Conservation (phyloP, 2,888 invertebrate genomes). For the Hydrotaea cyrtoneurina region DNA sequence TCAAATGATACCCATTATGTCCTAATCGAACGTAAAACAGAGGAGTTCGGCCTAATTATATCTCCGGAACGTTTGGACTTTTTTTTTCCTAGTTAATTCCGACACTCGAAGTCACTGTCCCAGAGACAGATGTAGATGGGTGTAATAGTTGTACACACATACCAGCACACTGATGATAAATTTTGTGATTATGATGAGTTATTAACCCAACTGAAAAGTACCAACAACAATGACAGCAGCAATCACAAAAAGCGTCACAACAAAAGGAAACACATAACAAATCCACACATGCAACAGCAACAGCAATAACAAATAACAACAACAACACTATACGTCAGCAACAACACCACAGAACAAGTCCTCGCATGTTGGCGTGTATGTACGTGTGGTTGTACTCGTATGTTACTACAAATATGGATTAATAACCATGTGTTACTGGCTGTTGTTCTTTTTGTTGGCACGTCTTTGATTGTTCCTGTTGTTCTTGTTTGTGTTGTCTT, state of each 20-base stretch:
- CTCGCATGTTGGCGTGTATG: too few species aligned
- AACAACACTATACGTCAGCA: not conserved
- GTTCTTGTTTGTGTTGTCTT: not conserved
- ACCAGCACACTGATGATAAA: conserved; percentile 68
- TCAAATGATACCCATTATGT: too few species aligned
- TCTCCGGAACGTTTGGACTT: too few species aligned
- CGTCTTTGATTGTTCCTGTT: not conserved
- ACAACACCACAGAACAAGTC: too few species aligned
- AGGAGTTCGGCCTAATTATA: too few species aligned
- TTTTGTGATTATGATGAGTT: conserved; percentile 71
- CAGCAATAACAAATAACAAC: conserved; percentile 42
- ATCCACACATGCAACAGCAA: not conserved
- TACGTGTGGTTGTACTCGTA: too few species aligned
- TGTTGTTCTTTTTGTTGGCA: conserved; percentile 6
- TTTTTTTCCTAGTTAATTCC: too few species aligned
- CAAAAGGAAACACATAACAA: not conserved
- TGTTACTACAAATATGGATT: conserved; percentile 55
- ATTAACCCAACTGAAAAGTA: conserved; percentile 64
- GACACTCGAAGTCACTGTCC: not conserved
- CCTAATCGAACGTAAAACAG: too few species aligned
- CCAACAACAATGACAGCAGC: conserved; percentile 6
- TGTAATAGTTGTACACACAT: conserved; percentile 29
- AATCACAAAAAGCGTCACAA: conserved; percentile 9
- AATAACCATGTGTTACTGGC: conserved; percentile 41
- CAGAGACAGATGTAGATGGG: not conserved